Percentiles rank a stretch among this genome's conserved stretches.
These are phyloP conservation scores for Phyllostomus discolor DNA, from an alignment of 2,113 vertebrate species.

Conservation along the genomic window DNA sequence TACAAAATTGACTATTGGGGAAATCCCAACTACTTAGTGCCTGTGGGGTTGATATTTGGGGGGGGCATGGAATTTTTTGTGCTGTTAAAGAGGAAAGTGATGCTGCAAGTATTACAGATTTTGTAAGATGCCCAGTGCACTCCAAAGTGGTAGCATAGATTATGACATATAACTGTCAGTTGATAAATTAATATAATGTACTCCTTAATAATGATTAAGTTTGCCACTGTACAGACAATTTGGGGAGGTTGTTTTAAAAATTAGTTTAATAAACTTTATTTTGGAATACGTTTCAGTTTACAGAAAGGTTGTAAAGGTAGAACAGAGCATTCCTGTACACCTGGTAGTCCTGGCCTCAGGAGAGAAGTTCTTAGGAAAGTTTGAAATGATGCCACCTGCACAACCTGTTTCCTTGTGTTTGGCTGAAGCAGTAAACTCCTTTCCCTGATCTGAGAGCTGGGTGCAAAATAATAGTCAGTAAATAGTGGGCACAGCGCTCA, in stretches of 20 bases:
- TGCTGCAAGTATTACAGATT: background rate
- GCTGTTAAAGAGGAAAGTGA: background rate
- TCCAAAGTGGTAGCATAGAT: background rate
- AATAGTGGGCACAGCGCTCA: background rate
- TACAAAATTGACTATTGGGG: background rate
- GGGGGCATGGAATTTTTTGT: background rate
- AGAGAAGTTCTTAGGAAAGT: conserved; percentile 24
- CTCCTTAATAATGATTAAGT: background rate
- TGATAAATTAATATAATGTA: background rate
- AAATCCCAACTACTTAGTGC: background rate
- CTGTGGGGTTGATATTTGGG: conserved; percentile 5
- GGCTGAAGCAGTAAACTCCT: background rate
- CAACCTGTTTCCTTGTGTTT: background rate
- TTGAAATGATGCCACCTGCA: background rate
- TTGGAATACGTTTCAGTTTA: background rate
- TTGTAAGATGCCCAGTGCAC: background rate
- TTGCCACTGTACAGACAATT: background rate
- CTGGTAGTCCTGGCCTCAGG: background rate
- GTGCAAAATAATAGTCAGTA: background rate
- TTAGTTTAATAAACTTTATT: background rate
- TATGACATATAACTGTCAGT: background rate
- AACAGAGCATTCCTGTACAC: background rate
- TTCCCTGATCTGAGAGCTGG: background rate
- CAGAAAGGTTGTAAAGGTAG: background rate
- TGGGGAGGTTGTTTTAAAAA: background rate